Percentiles rank a stretch among this genome's conserved stretches.
Evolutionary conservation across 2,888 invertebrate genomes (phyloP).

Genomic region (Leptinotarsa haldemani): DNA sequence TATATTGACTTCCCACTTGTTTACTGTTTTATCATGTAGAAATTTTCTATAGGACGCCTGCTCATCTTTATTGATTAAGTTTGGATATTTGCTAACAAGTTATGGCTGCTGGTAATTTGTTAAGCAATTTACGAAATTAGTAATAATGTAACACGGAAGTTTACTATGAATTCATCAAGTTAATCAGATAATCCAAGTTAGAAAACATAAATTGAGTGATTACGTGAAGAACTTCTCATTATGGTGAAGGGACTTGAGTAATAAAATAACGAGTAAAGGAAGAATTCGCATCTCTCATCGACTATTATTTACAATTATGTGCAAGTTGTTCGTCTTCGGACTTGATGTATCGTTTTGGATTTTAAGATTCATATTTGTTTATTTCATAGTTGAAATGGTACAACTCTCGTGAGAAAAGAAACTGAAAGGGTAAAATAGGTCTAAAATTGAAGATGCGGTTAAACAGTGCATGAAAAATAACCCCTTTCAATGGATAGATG

Average conservation of each 20-base stretch:
- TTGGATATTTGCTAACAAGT: background rate
- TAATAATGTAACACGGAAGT: constrained; percentile 16
- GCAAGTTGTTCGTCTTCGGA: too few relatives aligned
- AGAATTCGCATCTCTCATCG: background rate
- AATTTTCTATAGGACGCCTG: background rate
- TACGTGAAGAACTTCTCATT: constrained; percentile 3
- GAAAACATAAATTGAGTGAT: constrained; percentile 7
- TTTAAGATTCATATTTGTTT: too few relatives aligned
- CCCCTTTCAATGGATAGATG: too few relatives aligned
- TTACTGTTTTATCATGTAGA: too few relatives aligned
- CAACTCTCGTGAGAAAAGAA: too few relatives aligned
- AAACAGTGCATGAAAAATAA: too few relatives aligned
- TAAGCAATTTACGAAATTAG: constrained; percentile 2
- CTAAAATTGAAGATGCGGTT: too few relatives aligned
- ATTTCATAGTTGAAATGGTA: too few relatives aligned
- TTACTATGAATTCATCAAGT: constrained; percentile 11
- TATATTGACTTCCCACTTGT: too few relatives aligned
- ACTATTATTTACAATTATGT: background rate
- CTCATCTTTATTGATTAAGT: background rate
- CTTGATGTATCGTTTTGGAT: too few relatives aligned
- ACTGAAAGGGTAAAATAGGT: too few relatives aligned
- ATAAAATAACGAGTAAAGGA: background rate
- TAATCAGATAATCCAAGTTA: constrained; percentile 7
- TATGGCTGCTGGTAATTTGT: background rate
- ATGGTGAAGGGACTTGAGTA: background rate